Evolutionary conservation across 23 tunicate species (phyloP).

Genomic region (Styela plicata): DNA sequence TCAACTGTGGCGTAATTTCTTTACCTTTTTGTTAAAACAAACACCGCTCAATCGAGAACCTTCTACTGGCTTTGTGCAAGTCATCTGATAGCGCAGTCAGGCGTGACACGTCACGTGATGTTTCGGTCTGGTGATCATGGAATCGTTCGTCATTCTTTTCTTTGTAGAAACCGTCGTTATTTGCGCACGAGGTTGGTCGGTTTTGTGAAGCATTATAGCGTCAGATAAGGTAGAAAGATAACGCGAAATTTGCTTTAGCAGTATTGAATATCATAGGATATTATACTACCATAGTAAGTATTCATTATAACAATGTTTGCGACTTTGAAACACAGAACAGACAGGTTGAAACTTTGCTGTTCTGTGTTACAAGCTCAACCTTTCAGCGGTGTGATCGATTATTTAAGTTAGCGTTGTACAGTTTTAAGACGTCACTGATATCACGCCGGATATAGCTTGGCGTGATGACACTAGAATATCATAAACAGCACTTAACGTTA

Average conservation of each 20-base stretch:
- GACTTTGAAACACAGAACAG: too few relatives aligned
- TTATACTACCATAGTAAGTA: too few relatives aligned
- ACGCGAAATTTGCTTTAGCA: too few relatives aligned
- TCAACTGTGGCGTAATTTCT: too few relatives aligned
- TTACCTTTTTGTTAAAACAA: too few relatives aligned
- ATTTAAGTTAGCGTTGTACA: constrained; percentile 3
- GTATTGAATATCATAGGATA: too few relatives aligned
- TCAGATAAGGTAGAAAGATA: background rate
- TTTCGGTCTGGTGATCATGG: constrained; percentile 7
- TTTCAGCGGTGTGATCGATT: background rate
- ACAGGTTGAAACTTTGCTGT: too few relatives aligned
- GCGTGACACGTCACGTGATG: constrained; percentile 22
- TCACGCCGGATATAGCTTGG: background rate
- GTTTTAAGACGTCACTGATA: background rate
- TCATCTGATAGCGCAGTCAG: background rate
- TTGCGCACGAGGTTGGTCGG: background rate
- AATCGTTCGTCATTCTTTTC: constrained; percentile 24
- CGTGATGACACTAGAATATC: background rate
- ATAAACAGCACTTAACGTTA: too few relatives aligned
- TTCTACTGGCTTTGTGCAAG: background rate
- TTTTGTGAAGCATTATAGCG: background rate
- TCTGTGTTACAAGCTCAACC: too few relatives aligned
- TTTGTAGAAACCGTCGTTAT: background rate
- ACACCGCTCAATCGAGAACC: too few relatives aligned
- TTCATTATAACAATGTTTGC: too few relatives aligned